Percentiles rank a stretch among this genome's conserved stretches.
Evolutionary conservation across 1,140 invertebrate species (phyloP).

Genomic region (Pinna nobilis): DNA sequence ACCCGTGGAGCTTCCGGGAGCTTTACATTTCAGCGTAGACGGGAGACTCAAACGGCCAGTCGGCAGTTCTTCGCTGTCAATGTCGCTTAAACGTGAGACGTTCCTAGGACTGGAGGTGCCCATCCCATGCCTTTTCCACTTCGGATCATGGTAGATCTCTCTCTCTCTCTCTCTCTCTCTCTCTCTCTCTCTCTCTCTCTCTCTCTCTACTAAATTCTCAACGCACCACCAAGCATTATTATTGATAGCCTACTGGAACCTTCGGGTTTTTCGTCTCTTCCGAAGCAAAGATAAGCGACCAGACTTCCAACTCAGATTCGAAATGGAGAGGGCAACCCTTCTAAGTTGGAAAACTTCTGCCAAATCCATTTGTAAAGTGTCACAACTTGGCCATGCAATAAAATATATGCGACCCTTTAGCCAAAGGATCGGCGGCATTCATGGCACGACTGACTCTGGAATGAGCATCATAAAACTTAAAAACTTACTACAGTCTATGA

Average conservation of each 20-base stretch:
- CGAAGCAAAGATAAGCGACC: neutral
- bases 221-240: too few species aligned
- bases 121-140: constrained; percentile 42
- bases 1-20: constrained; percentile 41
- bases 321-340: too few species aligned
- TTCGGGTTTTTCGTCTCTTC: neutral
- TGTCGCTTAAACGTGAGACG: constrained; percentile 37
- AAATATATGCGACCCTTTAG: too few species aligned
- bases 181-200: constrained; percentile 15
- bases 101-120: constrained; percentile 39
- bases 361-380: too few species aligned
- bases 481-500: too few species aligned
- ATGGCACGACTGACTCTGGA: too few species aligned
- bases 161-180: neutral
- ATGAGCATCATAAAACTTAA: too few species aligned
- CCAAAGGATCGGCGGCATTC: too few species aligned
- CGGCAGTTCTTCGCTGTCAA: constrained; percentile 1
- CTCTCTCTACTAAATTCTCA: neutral
- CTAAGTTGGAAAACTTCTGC: too few species aligned
- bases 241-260: too few species aligned
- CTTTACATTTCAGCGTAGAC: constrained; percentile 29
- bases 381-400: too few species aligned
- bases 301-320: neutral
- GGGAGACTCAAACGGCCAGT: neutral
- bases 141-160: constrained; percentile 41